Evolutionary conservation across 2,888 invertebrate species (phyloP).

Genomic region (Philonicus albiceps): DNA sequence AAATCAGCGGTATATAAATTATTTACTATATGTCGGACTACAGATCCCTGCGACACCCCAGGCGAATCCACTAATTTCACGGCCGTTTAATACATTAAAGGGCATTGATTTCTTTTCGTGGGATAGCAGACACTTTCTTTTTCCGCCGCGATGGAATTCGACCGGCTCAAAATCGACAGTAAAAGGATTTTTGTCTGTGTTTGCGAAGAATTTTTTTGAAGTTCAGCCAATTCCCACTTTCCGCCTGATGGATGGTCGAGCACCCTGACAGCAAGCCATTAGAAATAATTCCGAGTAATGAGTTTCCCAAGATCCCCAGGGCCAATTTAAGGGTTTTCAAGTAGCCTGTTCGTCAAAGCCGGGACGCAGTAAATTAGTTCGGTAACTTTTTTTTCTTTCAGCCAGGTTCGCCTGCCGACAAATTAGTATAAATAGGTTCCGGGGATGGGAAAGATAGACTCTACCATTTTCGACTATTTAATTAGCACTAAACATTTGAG

Average conservation of each 20-base stretch:
- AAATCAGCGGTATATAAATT: no score
- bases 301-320: not conserved
- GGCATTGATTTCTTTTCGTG: not conserved
- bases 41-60: no score
- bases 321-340: constrained; percentile 6
- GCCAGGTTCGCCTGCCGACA: not conserved
- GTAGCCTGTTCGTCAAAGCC: not conserved
- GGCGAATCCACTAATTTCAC: not conserved
- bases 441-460: not conserved
- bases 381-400: not conserved
- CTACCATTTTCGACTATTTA: not conserved
- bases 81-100: not conserved
- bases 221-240: not conserved
- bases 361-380: not conserved
- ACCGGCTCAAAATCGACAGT: not conserved
- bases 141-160: not conserved
- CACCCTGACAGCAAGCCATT: not conserved
- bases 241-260: not conserved
- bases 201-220: not conserved
- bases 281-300: not conserved
- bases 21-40: no score
- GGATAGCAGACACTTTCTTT: not conserved
- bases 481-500: not conserved
- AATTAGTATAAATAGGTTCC: not conserved
- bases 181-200: not conserved